Base-by-base conservation (phyloP, 1,140 invertebrate genomes). In the Brachionus rubens region DNA sequence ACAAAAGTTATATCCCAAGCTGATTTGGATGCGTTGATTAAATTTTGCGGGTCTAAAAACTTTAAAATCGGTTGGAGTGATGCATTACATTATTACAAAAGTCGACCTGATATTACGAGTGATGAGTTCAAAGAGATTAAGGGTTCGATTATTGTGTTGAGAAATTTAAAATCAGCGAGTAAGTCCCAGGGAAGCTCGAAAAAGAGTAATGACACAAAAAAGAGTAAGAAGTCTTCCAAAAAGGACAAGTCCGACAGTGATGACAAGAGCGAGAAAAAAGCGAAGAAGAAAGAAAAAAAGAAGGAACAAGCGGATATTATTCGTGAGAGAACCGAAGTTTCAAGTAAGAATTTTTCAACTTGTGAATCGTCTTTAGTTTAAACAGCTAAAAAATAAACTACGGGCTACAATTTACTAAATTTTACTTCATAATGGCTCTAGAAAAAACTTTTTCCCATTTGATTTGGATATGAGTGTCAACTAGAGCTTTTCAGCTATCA, bases 71-170 rank as follows among this genome's bases (percentile, higher is more conserved):
- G 24, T 7, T 72, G 68, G 68, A 36, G 26, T 6, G 68, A 72
- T 10, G 68, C 68, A 33, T 54, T 72, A 16, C 19, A 24, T 26
- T 21, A 50, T 72, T 72, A 72, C 47, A 72, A 72, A 41, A 50
- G 26, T 40, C 21, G 33, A n/a, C 68, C 68, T 21, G 46, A 54
- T 19, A 47, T 72, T 16, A 72, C 46, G 9, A 4, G 48, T 7
- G 28, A 72, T 10, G 68, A 72, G 30, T 40, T 72, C 10, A 50
- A 30, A 24, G 68, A 72, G 26, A 14, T 72, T 2, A 72, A 33
- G 41, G 68, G 68, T 12, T 33, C 36, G 9, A 14, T 12, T 28
- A 36, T 65, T 19, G 9, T 43, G 9, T 43, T 65, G n/a, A 65
- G 33, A 43, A 19, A 65, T 24, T 12, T 43, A 43, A 65, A 65